Base-by-base conservation (phyloP, 53 echinoderm and acorn worm genomes). In the Holothuria scabra region DNA sequence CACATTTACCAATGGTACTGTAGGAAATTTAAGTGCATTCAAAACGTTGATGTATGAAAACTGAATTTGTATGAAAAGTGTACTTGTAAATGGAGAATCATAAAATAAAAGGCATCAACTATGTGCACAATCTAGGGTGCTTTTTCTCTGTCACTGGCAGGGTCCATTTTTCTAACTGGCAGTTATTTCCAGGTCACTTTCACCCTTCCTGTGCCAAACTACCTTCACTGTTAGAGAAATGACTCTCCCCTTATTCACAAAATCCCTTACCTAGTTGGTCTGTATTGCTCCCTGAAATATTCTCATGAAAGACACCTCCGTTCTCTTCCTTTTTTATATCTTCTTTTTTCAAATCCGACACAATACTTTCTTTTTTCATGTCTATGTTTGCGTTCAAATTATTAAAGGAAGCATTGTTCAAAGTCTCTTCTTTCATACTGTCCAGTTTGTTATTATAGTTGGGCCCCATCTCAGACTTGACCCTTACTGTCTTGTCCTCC, bases 351-450 rank as follows among this genome's bases (percentile, higher is more conserved):
- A 81, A 80, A 29, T 76, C 87, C 0, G 85, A 44, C 33, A 79
- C 81, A 3, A 38, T 25, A 38, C 64, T 72, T 60, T 89, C 90
- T 60, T 89, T 74, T 59, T 84, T 88, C 84, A 89, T 59, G 41
- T 58, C 88, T 38, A 84, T 62, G 71, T 41, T 37, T 14, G 62
- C 8, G 65, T 81, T 81, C 37, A 81, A 19, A 28, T 81, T 81
- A 41, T 81, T 61, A 81, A 44, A 81, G 62, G 82, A 64, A 61
- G 82, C 62, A 64, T 23, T 81, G 32, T 58, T 79, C 57, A 59
- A 56, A 3, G 24, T 37, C 38, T 81, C 82, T 44, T 81, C 82
- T 59, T 81, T 81, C 25, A 81, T 62, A 56, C 80, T 80, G 30
- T 85, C 89, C 74, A 81, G 25, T 29, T 85, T 89, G 48, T 64